A percentile compares a stretch with the other conserved stretches of the same genome.
Conservation (phyloP, 2,797 vertebrate species). For the Falco cherrug region DNA sequence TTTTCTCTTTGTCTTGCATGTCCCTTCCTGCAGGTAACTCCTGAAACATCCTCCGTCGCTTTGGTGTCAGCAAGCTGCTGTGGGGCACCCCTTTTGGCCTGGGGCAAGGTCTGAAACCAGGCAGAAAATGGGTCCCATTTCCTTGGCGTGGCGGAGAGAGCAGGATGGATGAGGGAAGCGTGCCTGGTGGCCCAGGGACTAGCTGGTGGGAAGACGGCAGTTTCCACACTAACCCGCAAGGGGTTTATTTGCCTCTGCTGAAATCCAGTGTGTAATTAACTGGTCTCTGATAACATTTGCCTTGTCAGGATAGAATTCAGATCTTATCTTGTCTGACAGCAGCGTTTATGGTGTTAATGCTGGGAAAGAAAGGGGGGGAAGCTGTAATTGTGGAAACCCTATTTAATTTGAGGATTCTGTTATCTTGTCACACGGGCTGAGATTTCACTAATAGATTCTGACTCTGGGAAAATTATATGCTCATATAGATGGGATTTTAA, state of each 20-base stretch:
- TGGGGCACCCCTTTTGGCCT: neutral
- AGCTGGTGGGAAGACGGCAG: constrained; percentile 10
- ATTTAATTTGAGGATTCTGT: constrained; percentile 69
- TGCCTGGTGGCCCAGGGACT: neutral
- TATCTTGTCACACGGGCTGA: constrained; percentile 65
- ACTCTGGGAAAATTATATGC: constrained; percentile 62
- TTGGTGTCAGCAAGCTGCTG: neutral
- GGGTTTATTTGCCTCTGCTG: constrained; percentile 38
- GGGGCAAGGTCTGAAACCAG: neutral
- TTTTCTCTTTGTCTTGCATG: neutral
- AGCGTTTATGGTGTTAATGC: constrained; percentile 60
- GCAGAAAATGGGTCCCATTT: neutral
- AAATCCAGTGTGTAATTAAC: constrained; percentile 67
- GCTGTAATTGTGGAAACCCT: constrained; percentile 55
- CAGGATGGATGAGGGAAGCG: neutral
- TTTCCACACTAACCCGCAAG: neutral
- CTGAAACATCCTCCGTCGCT: neutral
- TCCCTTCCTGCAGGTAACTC: neutral
- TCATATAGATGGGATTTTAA: constrained; percentile 63
- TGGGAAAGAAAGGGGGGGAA: constrained; percentile 34
- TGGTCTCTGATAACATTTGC: constrained; percentile 70
- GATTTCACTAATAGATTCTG: constrained; percentile 70
- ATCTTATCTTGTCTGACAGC: constrained; percentile 68
- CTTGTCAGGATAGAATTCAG: constrained; percentile 64
- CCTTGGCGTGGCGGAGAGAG: accelerated